phyloP scores from a whole-genome alignment of 2,113 vertebrate species.

The Nothobranchius furzeri region DNA sequence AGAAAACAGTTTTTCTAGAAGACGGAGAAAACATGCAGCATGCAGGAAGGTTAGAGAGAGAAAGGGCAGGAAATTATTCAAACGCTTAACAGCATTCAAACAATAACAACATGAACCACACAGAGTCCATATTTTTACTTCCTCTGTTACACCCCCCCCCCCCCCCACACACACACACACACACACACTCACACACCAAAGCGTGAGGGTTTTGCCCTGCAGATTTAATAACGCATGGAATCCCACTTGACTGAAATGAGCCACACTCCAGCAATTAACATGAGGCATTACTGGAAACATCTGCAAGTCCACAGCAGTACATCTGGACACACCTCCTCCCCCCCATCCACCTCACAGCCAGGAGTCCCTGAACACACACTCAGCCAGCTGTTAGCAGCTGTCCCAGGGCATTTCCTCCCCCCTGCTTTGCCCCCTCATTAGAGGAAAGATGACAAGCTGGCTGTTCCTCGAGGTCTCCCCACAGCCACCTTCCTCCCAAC shows the following conservation, averaged over 20 bases:
- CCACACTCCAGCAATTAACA: constrained; percentile 61
- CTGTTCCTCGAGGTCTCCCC: constrained; percentile 52
- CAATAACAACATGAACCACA: not conserved
- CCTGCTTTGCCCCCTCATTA: constrained; percentile 62
- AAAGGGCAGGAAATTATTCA: too few species aligned
- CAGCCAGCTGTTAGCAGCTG: constrained; percentile 51
- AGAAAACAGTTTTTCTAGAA: too few species aligned
- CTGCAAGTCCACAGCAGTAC: constrained; percentile 59
- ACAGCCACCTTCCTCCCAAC: not conserved
- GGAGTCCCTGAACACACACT: constrained; percentile 15
- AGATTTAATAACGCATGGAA: too few species aligned
- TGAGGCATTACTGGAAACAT: constrained; percentile 67
- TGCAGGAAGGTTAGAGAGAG: too few species aligned
- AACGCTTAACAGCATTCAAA: too few species aligned
- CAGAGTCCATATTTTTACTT: not conserved
- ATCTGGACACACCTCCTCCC: constrained; percentile 62
- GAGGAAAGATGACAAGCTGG: constrained; percentile 61
- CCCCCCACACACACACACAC: constrained; percentile 4
- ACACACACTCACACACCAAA: too few species aligned
- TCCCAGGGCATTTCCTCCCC: constrained; percentile 53
- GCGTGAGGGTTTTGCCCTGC: too few species aligned
- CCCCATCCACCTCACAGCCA: not conserved
- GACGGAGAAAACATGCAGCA: too few species aligned
- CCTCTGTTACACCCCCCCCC: not conserved
- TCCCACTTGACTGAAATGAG: constrained; percentile 54